Evolutionary conservation across 92 coral and sea anemone genomes (phyloP), one percentile per base, ranked within the genome.

Genomic region (Paramuricea clavata): DNA sequence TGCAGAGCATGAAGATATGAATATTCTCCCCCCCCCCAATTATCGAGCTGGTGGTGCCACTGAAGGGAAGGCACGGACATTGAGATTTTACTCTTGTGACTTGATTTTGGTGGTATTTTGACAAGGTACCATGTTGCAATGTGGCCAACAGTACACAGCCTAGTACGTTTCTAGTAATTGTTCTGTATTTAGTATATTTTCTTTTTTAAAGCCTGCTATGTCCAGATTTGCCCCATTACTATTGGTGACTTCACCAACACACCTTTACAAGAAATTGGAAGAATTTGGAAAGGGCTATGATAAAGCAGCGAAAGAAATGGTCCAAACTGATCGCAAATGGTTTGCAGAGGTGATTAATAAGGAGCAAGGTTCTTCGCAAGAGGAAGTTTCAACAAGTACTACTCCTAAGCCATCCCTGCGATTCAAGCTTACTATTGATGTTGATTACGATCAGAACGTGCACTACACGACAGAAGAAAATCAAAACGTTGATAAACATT

Each of bases 401-500:
- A 47, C 16, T 47, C 1, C 3, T 5, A 47, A 47, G 16, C 52
- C 52, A 47, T 47, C 52, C 17, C 52, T 12, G 16, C 6, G 52
- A 5, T 47, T 47, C 52, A 49, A 82, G 77, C 77, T 82, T 31
- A n/a, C 34, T 12, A 42, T 82, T 6, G 78, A 82, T 52, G 74
- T 81, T 60, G 85, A 59, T 49, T 60, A 60, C 25, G 50, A n/a
- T 22, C 85, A 81, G 33, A 12, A 34, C 6, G 56, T 62, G 12
- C 92, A 92, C 57, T 77, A 70, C 52, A 91, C 83, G 92, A 84
- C 94, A 17, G 88, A 85, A 65, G 85, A 81, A 13, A 83, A 88
- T 47, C 94, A 91, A 42, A 91, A 85, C 80, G 60, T 74, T 50
- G 90, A 91, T 28, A 76, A 89, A 90, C 95, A 44, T 86, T 82